Evolutionary conservation across 2,797 vertebrate genomes (phyloP).

Genomic region (Mormyrops attenuatus): DNA sequence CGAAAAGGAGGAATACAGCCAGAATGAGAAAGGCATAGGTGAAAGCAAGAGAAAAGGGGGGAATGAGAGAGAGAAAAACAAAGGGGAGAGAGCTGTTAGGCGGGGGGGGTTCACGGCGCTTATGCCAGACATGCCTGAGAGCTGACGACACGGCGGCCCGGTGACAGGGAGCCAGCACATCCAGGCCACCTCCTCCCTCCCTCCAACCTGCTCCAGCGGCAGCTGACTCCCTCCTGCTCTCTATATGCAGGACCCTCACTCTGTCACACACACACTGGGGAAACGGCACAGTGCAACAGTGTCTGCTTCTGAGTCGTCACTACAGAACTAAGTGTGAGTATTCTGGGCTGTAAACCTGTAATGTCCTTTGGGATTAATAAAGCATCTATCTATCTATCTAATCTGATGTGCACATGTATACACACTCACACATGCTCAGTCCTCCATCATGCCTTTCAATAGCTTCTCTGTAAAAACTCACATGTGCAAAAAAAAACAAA

Average conservation of each 20-base stretch:
- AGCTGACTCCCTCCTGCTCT: not conserved
- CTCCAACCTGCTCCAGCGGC: not conserved
- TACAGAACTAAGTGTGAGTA: not conserved
- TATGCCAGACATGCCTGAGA: slow-evolving; percentile 14
- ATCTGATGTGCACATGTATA: not conserved
- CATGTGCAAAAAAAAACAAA: not conserved
- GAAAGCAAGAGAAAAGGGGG: not conserved
- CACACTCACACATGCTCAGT: not conserved
- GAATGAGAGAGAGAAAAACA: not conserved
- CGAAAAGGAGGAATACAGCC: not conserved
- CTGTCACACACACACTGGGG: not conserved
- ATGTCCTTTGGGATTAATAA: not conserved
- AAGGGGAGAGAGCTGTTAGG: not conserved
- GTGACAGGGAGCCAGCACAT: not conserved
- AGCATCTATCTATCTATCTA: not conserved
- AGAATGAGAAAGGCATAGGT: not conserved
- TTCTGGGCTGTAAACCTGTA: not conserved
- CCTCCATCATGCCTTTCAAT: not conserved
- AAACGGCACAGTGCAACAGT: not conserved
- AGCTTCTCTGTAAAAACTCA: not conserved
- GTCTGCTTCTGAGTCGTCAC: not conserved
- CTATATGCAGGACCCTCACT: not conserved
- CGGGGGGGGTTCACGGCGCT: not conserved
- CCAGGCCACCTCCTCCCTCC: not conserved
- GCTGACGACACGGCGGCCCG: not conserved